phyloP scores from a whole-genome alignment of 1,140 invertebrate species.

The Lithobius niger region DNA sequence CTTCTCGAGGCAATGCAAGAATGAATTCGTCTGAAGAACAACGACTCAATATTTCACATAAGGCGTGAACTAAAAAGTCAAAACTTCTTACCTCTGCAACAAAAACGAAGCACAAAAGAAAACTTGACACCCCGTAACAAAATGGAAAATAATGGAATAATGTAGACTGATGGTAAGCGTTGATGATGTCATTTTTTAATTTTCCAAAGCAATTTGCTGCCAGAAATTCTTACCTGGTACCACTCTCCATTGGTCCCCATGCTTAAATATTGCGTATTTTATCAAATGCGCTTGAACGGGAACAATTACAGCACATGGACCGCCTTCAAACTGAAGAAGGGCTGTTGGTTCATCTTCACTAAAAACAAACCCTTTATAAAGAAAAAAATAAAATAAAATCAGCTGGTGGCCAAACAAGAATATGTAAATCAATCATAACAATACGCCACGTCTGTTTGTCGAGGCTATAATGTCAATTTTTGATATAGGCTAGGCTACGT shows the following conservation, averaged over 20 bases:
- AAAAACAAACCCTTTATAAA: constrained; percentile 64
- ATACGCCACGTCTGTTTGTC: constrained; percentile 9
- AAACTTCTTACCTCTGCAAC: no score
- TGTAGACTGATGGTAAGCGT: no score
- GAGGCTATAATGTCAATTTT: constrained; percentile 4
- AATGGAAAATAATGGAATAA: no score
- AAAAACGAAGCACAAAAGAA: no score
- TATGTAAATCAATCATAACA: constrained; percentile 12
- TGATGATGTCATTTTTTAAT: no score
- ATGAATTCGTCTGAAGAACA: background rate
- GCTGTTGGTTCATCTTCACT: constrained; percentile 74
- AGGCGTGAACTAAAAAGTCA: constrained; percentile 48
- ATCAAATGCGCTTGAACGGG: constrained; percentile 82
- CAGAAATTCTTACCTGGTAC: constrained; percentile 1
- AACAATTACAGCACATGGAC: constrained; percentile 84
- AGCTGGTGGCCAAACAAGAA: background rate
- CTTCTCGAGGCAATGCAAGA: background rate
- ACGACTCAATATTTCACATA: constrained; percentile 48
- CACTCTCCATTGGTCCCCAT: constrained; percentile 17
- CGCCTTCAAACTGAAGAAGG: constrained; percentile 75
- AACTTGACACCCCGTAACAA: no score
- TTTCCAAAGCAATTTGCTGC: no score
- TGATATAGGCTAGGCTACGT: background rate
- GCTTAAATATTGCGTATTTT: constrained; percentile 41
- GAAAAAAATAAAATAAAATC: constrained; percentile 3